Base-by-base conservation (phyloP, 2,888 invertebrate genomes). In the Cantharis rufa region DNA sequence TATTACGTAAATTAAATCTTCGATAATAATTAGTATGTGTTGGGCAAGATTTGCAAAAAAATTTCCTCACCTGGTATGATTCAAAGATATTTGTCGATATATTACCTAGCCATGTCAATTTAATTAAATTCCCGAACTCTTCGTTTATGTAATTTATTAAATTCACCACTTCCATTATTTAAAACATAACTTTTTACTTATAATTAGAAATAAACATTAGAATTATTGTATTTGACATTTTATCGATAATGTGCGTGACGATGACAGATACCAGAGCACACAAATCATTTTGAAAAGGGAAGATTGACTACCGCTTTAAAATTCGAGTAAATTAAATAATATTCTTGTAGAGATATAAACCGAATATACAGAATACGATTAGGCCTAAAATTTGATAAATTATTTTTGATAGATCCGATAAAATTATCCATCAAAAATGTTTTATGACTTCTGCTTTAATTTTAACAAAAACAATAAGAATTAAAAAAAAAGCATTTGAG, bases 101-200 rank as follows among this genome's bases (percentile, higher is more conserved):
- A 79, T 80, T 83, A 64, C 85, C 84, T 64, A 85, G 64, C 85
- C 86, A 86, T 75, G 86, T 84, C 66, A 84, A 81, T 80, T 85
- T 83, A 18, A 84, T 81, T 68, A 87, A 81, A 71, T 83, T 80
- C 73, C 86, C 86, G 80, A 87, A 86, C 74, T 83, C 84, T 69
- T 82, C 80, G 79, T 86, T 84, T 74, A 87, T 83, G 81, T 86
- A 85, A 79, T 84, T 84, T 81, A 89, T 82, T 78, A 88, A 83
- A 83, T 86, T 86, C 77, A 85, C 82, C 69, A 88, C 85, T 84
- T 88, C 88, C 89, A 89, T 89, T 82, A 82, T 86, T 79, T 70
- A 62, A 21, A 21, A 16, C 64, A 66, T 28, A 15, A 15, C 32
- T 27, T 28, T 15, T 70, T 48, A 68, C 69, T 48, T 70, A 21